Base-by-base conservation (phyloP, 2,888 invertebrate genomes). In the Pasiphila rectangulata region DNA sequence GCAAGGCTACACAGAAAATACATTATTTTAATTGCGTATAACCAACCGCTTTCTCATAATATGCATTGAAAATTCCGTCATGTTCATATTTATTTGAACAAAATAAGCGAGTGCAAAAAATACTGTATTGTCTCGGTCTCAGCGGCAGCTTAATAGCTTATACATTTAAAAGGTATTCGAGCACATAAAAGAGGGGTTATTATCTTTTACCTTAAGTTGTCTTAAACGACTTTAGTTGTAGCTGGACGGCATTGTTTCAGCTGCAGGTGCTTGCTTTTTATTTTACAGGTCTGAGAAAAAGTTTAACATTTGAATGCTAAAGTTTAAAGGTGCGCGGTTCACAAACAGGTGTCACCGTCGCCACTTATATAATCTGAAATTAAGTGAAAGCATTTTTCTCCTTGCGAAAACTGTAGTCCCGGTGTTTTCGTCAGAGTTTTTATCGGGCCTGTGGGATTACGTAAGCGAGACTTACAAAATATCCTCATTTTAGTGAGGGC, bases 381-480 rank as follows among this genome's bases (percentile, higher is more conserved):
- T 64, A 68, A 66, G 61, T 52, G 52, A 43, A 29, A 43, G 53
- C 63, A 69, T 70, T 67, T 67, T 66, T 67, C 65, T 63, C 60
- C 56, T 51, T 56, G 47, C 59, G 59, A 54, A 48, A 63, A 62
- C 59, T 67, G 61, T 61, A 61, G 55, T 59, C 55, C 44, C 52
- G n/a, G 59, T 59, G 65, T 66, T 64, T 64, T 64, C 57, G 61
- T 63, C 63, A 65, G 58, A 47, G 56, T 67, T 71, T 72, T 70
- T 72, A 67, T 68, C 61, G 51, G 52, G 41, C 43, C 54, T 40
- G 23, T 41, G 54, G 65, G 67, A 64, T 61, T 66, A 65, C 59
- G 52, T 57, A 57, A 56, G 59, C 63, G 63, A 46, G 58, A 62
- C 62, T 61, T 59, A 61, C 58, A 56, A 67, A 70, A 72, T 72